Base-by-base conservation (phyloP, 2,113 vertebrate species). In the Toxostoma redivivum region DNA sequence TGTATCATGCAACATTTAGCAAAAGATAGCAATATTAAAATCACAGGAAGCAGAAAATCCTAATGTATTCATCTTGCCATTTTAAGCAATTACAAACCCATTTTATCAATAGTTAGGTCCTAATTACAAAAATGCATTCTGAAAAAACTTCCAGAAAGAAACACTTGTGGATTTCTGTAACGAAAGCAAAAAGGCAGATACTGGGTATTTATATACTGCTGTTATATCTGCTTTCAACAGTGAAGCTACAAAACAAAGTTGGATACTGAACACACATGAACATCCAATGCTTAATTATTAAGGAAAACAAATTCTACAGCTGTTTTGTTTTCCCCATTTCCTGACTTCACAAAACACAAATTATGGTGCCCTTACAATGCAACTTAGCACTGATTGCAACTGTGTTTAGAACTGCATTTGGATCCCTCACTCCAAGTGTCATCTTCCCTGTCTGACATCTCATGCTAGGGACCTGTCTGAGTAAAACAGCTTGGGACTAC, bases 21-120 rank as follows among this genome's bases (percentile, higher is more conserved):
- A 81, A 88, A 61, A 14, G 5, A 73, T 4, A 47, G 21, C 3
- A 60, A n/a, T 5, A 35, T 12, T 1, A 11, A 47, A 50, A 28
- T 6, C 2, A 8, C 4, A 40, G 20, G 10, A 67, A 73, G 35
- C 25, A 84, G 60, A 65, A 74, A 20, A 53, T 2, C 17, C n/a
- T 3, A 23, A n/a, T 50, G 15, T 16, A 50, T 1, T 33, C 30
- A 30, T 22, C 25, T 57, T 69, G 28, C 9, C 40, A 37, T 13
- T 92, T 70, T 27, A 35, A 77, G 12, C 1, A 58, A 11, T 11
- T 53, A 6, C 8, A 25, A 25, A 54, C 5, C 18, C 15, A 7
- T 57, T 30, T 0, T 5, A 31, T 24, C 3, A 23, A 38, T 1
- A 16, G 4, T 5, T 18, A 38, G 5, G 10, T 47, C 22, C 5